A percentile compares a stretch with the other conserved stretches of the same genome.
Conservation (phyloP, 2,797 vertebrate species). For the Delichon dasypus region DNA sequence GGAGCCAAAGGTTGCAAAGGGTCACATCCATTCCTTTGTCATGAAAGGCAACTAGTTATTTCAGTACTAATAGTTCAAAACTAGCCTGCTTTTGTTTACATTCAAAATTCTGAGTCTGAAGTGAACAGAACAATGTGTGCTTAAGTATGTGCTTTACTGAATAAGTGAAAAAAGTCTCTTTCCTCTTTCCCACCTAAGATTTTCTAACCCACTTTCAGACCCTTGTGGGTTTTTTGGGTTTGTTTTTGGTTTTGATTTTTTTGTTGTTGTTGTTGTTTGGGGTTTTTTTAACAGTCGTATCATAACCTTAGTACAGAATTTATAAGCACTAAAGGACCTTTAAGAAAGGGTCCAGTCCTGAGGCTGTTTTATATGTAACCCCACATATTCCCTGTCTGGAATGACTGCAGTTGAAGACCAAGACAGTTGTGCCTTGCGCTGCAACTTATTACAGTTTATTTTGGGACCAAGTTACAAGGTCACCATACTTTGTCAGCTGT, state of each 20-base stretch:
- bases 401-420: background rate
- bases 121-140: background rate
- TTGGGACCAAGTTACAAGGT: background rate
- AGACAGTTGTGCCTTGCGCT: background rate
- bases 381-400: background rate
- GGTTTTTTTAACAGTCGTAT: background rate
- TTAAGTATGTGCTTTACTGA: background rate
- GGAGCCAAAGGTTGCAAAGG: background rate
- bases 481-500: background rate
- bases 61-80: background rate
- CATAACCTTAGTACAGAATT: background rate
- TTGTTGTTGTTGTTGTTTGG: too few relatives aligned
- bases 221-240: background rate
- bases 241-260: too few relatives aligned
- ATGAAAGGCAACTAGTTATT: background rate
- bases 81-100: background rate
- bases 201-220: background rate
- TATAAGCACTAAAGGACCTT: background rate
- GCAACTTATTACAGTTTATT: slow-evolving; percentile 1
- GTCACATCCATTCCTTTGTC: background rate
- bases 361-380: background rate
- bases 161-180: background rate
- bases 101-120: background rate
- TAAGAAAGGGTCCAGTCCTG: background rate
- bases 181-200: background rate